Evolutionary conservation across 2,113 vertebrate genomes (phyloP), one percentile per base, ranked within the genome.

Genomic region (Corydoras sp.): DNA sequence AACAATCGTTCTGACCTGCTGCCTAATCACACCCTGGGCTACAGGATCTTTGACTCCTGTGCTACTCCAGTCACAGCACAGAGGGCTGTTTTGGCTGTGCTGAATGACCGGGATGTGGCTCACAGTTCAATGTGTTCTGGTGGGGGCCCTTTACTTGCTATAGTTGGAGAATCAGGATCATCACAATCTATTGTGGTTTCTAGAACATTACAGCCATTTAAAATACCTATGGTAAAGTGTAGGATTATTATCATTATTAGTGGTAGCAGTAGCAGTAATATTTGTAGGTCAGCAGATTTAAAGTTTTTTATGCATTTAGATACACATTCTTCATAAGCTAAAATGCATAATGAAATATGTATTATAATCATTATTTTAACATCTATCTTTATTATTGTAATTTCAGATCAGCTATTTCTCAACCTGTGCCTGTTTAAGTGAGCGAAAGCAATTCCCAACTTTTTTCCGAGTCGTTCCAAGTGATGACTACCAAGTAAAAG

Each of bases 21-120:
- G 59, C 81, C 82, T 3, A 85, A 86, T 69, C 75, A 83, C 67
- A 88, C 86, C 0, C 77, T 91, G 61, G 88, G 88, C 1, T 90
- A 90, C 73, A 87, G 86, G 74, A 85, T 91, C 35, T 88, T 87
- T 77, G 89, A 91, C 77, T 91, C 89, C 8, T 91, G 89, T 80
- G 83, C 83, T 13, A 87, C 88, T 72, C 87, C 86, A 12, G 81
- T 87, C 51, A 85, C 83, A 3, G 86, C 83, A 35, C 85, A 88
- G 63, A 84, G 88, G 65, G 87, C 89, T 30, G 83, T 81, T 65
- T 65, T 90, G 12, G 79, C 85, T 31, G 71, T 86, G 10, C 18
- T 91, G 15, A 90, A 89, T 5, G 84, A 83, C 7, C 53, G 78
- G 14, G 79, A 58, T 7, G 81, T 84, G 62, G 66, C 72, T 2